A percentile compares a stretch with the other conserved stretches of the same genome.
Evolutionary conservation across 2,888 invertebrate species (phyloP).

Genomic region (Ganaspis brasiliensis): DNA sequence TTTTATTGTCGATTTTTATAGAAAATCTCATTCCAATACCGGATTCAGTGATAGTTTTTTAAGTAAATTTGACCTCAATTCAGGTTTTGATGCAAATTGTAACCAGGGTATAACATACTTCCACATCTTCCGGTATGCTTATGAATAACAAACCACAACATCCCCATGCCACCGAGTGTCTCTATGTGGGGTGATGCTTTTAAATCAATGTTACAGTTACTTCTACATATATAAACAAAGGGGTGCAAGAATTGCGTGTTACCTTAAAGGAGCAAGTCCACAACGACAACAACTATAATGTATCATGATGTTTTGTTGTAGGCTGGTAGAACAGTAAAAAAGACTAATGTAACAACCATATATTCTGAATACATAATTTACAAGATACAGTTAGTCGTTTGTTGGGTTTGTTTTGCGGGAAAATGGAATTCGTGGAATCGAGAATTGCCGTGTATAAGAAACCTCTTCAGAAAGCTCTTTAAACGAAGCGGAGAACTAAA

Average conservation of each 20-base stretch:
- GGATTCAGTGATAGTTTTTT: not conserved
- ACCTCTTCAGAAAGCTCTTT: not conserved
- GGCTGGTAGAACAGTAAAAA: not conserved
- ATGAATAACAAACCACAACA: conserved; percentile 43
- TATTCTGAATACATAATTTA: conserved; percentile 16
- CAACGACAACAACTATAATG: not conserved
- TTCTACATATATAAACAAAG: not conserved
- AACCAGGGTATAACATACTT: conserved; percentile 35
- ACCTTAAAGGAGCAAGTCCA: not conserved
- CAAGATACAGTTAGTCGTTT: not conserved
- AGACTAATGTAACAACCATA: not conserved
- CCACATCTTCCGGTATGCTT: conserved; percentile 33
- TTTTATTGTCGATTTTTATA: not conserved
- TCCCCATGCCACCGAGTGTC: conserved; percentile 24
- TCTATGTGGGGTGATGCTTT: conserved; percentile 2
- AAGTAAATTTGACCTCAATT: conserved; percentile 21
- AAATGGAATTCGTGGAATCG: not conserved
- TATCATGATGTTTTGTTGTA: conserved; percentile 2
- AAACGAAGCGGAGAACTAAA: not conserved
- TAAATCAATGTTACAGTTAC: conserved; percentile 34
- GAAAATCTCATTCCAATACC: not conserved
- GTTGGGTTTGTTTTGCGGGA: not conserved
- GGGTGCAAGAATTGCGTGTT: conserved; percentile 11
- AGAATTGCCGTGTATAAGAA: conserved; percentile 1
- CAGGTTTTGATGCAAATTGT: conserved; percentile 5